phyloP scores from a whole-genome alignment of 2,113 vertebrate genomes.

The Hymenochirus boettgeri region DNA sequence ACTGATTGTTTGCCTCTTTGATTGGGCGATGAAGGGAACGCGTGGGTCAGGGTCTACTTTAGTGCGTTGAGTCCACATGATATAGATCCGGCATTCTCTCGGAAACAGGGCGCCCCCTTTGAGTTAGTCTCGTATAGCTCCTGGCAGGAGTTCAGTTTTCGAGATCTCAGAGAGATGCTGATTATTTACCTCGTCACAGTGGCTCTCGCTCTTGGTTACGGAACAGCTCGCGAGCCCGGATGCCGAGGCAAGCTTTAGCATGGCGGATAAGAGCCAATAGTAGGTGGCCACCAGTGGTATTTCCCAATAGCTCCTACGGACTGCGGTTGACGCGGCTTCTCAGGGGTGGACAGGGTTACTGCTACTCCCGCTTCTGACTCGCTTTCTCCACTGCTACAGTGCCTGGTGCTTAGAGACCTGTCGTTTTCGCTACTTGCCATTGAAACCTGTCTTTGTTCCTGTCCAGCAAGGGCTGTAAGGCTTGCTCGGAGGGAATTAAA shows the following conservation, averaged over 20 bases:
- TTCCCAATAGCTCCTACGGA: conserved; percentile 67
- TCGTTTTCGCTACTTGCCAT: conserved; percentile 57
- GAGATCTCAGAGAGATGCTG: conserved; percentile 75
- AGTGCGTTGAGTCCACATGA: conserved; percentile 97
- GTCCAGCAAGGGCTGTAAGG: conserved; percentile 30
- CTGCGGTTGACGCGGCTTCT: conserved; percentile 34
- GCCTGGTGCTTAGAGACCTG: conserved; percentile 42
- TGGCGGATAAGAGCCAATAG: conserved; percentile 91
- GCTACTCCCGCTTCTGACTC: conserved; percentile 49
- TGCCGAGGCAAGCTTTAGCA: conserved; percentile 90
- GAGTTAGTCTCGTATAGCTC: conserved; percentile 54
- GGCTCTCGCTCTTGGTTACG: conserved; percentile 95
- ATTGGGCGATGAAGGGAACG: conserved; percentile 78
- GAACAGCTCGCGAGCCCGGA: conserved; percentile 91
- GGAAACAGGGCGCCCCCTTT: conserved; percentile 48
- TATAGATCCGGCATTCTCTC: conserved; percentile 72
- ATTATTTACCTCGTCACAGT: conserved; percentile 80
- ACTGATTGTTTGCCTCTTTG: conserved; percentile 79
- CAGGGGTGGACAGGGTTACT: conserved; percentile 14
- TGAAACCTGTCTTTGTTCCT: conserved; percentile 51
- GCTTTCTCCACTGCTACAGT: too few species aligned
- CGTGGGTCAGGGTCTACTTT: conserved; percentile 46
- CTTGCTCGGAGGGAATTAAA: conserved; percentile 39
- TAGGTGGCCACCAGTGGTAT: conserved; percentile 67
- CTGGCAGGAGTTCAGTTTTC: conserved; percentile 80